Base-by-base conservation (phyloP, 2,113 vertebrate species). In the Corapipo altera region DNA sequence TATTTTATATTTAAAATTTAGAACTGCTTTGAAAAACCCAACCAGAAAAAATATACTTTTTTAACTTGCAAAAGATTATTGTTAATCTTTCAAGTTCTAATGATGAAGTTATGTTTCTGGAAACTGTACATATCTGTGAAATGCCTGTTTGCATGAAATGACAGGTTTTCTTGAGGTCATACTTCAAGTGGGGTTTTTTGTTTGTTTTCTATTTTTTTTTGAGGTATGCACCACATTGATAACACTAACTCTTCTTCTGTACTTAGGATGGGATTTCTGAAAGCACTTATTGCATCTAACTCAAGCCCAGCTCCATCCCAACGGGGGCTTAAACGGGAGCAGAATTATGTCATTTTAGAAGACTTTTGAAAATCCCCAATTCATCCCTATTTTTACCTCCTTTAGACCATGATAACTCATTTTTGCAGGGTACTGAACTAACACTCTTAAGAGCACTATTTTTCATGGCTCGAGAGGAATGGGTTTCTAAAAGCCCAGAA, bases 1-100 rank as follows among this genome's bases (percentile, higher is more conserved):
- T 76, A 77, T 86, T 96, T 95, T 85, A 70, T 77, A 83, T 58
- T 76, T 73, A 93, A 89, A 94, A 89, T 76, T 70, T 62, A 83
- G 30, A 79, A 72, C 71, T 91, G 51, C 49, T 94, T 91, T 70
- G 39, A 88, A 96, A 95, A 94, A 66, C 26, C 3, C 32, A 89
- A 49, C 58, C 89, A 91, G 37, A 91, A 75, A 85, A 84, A 85
- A 37, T 24, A 22, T 28, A 24, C n/a, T 44, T 65, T 88, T 89
- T 51, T 9, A 59, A 91, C 67, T 91, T 51, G 39, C 74, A 70
- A 92, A 94, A 80, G 46, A 69, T 76, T n/a, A 82, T 16, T 18
- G 48, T 35, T 86, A 67, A 81, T 86, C 76, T 92, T 86, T 64
- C 33, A 64, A 37, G 7, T 71, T 88, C 64, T 67, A 92, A 37